Evolutionary conservation across 1,140 invertebrate species (phyloP).

Genomic region (Pissodes strobi): DNA sequence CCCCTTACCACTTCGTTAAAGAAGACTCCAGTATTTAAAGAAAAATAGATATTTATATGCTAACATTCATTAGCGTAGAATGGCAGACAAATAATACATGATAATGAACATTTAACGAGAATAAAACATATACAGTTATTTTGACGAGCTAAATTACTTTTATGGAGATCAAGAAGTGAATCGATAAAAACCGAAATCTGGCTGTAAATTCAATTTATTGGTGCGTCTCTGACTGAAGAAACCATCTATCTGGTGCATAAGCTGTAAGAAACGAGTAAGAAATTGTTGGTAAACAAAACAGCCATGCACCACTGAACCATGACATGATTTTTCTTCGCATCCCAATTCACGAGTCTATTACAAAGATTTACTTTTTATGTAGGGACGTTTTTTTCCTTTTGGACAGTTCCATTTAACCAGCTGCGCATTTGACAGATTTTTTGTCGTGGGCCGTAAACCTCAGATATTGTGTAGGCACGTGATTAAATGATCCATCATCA

Average conservation of each 20-base stretch:
- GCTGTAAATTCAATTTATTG: too few relatives aligned
- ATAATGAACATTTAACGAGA: too few relatives aligned
- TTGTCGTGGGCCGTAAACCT: constrained; percentile 23
- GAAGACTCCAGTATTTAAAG: too few relatives aligned
- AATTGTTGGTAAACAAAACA: constrained; percentile 34
- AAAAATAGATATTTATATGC: too few relatives aligned
- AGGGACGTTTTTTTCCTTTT: constrained; percentile 11
- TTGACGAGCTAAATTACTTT: too few relatives aligned
- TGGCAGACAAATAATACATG: too few relatives aligned
- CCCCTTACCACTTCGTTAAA: too few relatives aligned
- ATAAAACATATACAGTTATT: too few relatives aligned
- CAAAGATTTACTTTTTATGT: constrained; percentile 23
- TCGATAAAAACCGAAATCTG: too few relatives aligned
- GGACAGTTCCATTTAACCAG: constrained; percentile 33
- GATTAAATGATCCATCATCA: constrained; percentile 35
- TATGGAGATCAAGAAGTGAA: too few relatives aligned
- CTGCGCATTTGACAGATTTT: constrained; percentile 35
- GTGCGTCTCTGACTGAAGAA: constrained; percentile 5
- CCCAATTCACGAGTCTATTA: constrained; percentile 32
- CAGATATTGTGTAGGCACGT: constrained; percentile 27
- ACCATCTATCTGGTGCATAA: constrained; percentile 23
- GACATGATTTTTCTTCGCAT: constrained; percentile 27
- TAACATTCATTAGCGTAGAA: too few relatives aligned
- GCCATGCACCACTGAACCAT: constrained; percentile 32
- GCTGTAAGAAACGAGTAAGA: constrained; percentile 12